Base-by-base conservation (phyloP, 1,140 invertebrate species). In the Drosophila bocqueti region DNA sequence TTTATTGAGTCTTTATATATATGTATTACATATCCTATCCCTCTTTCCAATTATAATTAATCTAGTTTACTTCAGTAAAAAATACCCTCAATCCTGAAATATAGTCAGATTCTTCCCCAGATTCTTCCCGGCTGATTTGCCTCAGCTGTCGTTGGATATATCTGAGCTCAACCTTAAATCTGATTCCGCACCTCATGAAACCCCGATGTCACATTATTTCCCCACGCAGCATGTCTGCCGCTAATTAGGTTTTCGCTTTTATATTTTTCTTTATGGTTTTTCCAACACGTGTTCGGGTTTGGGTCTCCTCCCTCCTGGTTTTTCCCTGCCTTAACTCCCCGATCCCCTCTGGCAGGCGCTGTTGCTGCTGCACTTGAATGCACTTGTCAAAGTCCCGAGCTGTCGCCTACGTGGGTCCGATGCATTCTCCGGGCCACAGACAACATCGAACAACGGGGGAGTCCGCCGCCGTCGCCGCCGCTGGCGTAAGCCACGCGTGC, bases 381-480 rank as follows among this genome's bases (percentile, higher is more conserved):
- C 76, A 87, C 80, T 87, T 87, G 76, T 80, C 66, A 77, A 87
- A 73, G 80, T 71, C 67, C 76, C 61, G 57, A 49, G 76, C 65
- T 59, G 64, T 49, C 58, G 71, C 59, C 79, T 61, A 67, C 45
- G 58, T 47, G 34, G 40, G 31, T 46, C 31, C 64, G n/a, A 46
- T 68, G 49, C 38, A 71, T 67, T 46, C 26, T 42, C 49, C 38
- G n/a, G 29, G 77, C 81, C 81, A 68, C 67, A 73, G 63, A 63
- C 40, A 64, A 79, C 29, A 49, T 16, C 55, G 61, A 71, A 59
- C 50, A 42, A 26, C 38, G 63, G 63, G 63, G 47, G 29, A 38
- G 24, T 31, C 59, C 31, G 24, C 8, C 47, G 24, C 59, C 31
- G 24, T 4, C 47, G 24, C 15, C 8, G 9, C 47, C 10, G 45